These are phyloP conservation scores for Phenganax subtilis DNA, from an alignment of 92 coral and sea anemone species.

Conservation along the genomic window DNA sequence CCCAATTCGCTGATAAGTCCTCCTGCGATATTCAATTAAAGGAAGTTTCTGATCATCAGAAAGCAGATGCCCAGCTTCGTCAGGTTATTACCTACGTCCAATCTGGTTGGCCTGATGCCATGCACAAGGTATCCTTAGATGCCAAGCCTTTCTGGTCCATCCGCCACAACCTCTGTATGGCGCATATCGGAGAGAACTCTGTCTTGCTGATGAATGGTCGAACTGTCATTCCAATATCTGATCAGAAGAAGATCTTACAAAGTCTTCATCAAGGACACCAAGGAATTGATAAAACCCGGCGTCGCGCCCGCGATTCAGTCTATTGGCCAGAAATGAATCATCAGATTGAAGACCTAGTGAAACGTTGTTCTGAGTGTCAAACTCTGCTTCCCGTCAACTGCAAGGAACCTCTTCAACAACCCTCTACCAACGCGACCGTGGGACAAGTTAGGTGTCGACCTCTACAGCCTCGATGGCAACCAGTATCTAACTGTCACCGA, in stretches of 20 bases:
- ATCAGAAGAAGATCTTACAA: neutral
- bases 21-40: constrained; percentile 12
- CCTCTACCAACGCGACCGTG: constrained; percentile 9
- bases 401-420: constrained; percentile 29
- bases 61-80: constrained; percentile 18
- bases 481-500: neutral
- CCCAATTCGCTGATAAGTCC: constrained; percentile 34
- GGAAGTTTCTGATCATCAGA: constrained; percentile 16
- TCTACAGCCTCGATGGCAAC: neutral
- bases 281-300: neutral
- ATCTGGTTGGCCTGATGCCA: constrained; percentile 32
- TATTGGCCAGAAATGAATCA: no score
- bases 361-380: constrained; percentile 13
- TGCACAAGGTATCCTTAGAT: constrained; percentile 4
- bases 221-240: neutral
- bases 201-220: neutral
- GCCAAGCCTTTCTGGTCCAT: constrained; percentile 34
- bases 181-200: neutral
- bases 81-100: constrained; percentile 12
- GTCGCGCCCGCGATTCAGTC: no score
- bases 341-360: neutral
- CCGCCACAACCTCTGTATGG: constrained; percentile 14
- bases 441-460: constrained; percentile 5
- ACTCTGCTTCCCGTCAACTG: neutral
- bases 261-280: neutral